Percentiles rank a stretch among this genome's conserved stretches.
These are phyloP conservation scores for Herpailurus yagouaroundi DNA, from an alignment of 2,113 vertebrate species.

Conservation along the genomic window DNA sequence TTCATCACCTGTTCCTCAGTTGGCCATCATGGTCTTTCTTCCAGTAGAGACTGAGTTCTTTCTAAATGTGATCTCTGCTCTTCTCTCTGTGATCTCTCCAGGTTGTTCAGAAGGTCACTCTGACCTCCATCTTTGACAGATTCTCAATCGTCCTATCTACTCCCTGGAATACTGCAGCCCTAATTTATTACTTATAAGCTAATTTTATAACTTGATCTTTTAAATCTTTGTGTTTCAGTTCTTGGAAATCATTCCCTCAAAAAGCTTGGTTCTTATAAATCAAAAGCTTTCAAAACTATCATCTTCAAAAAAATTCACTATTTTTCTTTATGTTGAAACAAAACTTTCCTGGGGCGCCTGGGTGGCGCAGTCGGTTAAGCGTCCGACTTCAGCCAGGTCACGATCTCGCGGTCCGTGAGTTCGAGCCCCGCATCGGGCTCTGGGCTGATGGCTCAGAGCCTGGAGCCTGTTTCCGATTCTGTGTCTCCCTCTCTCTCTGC, in stretches of 20 bases:
- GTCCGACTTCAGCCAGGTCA: no score
- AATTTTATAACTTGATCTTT: neutral
- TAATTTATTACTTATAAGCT: conserved; percentile 28
- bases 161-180: neutral
- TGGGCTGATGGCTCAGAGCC: no score
- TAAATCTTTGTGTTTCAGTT: neutral
- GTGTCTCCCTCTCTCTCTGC: no score
- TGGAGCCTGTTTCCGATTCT: no score
- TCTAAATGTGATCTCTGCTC: neutral
- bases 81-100: neutral
- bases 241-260: neutral
- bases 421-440: no score
- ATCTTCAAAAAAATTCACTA: neutral
- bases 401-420: no score
- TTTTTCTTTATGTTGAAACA: neutral
- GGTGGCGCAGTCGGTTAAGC: no score
- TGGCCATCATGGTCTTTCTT: neutral
- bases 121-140: neutral
- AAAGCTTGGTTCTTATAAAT: conserved; percentile 24
- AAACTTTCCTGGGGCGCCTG: no score
- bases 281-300: neutral
- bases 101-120: neutral
- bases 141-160: neutral
- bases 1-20: neutral
- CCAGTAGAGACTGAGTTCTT: neutral